A percentile compares a stretch with the other conserved stretches of the same genome.
Evolutionary conservation across 2,113 vertebrate species (phyloP).

Genomic region (Cyphomyrus discorhynchus): DNA sequence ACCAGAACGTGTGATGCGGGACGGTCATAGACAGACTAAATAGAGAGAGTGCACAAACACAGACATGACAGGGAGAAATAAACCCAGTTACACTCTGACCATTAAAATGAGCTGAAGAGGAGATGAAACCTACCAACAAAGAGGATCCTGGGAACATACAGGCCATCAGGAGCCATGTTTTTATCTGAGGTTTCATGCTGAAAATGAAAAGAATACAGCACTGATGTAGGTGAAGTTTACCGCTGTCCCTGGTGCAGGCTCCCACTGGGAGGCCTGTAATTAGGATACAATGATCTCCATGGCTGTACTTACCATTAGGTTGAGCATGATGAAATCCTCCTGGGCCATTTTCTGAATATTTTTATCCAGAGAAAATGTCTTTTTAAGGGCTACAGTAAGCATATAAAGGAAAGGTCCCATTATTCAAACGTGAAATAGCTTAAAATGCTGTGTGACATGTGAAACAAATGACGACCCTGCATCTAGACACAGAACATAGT

Average conservation of each 20-base stretch:
- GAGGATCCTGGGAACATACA: conserved; percentile 80
- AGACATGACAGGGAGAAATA: neutral
- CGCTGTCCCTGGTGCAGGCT: neutral
- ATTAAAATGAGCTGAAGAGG: neutral
- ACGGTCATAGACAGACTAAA: neutral
- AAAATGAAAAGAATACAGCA: conserved; percentile 13
- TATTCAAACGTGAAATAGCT: neutral
- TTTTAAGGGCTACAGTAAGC: conserved; percentile 69
- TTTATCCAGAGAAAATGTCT: conserved; percentile 64
- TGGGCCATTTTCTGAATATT: conserved; percentile 75
- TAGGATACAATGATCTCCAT: neutral
- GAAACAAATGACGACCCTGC: neutral
- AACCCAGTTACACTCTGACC: neutral
- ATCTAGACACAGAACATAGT: neutral
- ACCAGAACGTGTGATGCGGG: neutral
- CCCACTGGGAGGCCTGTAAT: neutral
- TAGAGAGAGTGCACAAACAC: neutral
- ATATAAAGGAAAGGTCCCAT: neutral
- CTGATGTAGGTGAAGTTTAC: neutral
- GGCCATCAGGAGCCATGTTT: conserved; percentile 77
- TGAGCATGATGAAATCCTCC: conserved; percentile 81
- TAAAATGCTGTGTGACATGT: neutral
- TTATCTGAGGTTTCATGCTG: conserved; percentile 74
- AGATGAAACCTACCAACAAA: conserved; percentile 70
- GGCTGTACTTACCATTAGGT: conserved; percentile 63